Evolutionary conservation across 2,888 invertebrate species (phyloP), one percentile per base, ranked within the genome.

Genomic region (Seira musarum): DNA sequence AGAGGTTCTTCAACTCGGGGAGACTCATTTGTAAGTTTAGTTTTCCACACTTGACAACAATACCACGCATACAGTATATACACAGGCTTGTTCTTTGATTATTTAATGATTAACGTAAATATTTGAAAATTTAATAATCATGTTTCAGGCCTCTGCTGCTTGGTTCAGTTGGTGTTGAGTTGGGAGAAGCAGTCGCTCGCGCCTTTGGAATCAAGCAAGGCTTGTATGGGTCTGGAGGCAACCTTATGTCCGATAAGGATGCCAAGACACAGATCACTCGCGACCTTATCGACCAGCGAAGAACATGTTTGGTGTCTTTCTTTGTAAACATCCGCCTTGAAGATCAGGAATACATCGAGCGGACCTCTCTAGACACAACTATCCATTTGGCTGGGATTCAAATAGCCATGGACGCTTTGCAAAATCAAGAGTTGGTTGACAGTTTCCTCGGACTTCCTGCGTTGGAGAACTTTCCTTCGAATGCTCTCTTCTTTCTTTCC

Each of bases 401-500:
- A 80, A 75, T 85, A 21, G 84, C 87, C 1, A 57, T 84, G 21
- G 80, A 83, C 25, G 75, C 84, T 8, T 57, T 86, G 8, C 79
- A 69, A 71, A 80, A 57, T 25, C 78, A 82, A 17, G 69, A 75
- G 15, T 15, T 40, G 3, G 53, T 60, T 3, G 70, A 70, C 10
- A 82, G 69, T 22, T 84, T 83, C 57, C 46, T 73, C 6, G 63
- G 70, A 13, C 65, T 86, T 1, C 90, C 90, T 2, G 89, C 90
- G 0, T 87, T 91, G 81, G 90, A 91, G 83, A 88, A 87, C 60
- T 89, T 88, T 68, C 90, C 90, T 85, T 90, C 90, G 73, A 89
- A 90, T 30, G 90, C 90, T 65, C 88, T 91, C 76, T 92, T 91
- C 88, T 92, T 91, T 87, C 86, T 92, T 13, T 87, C 91, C 0